Evolutionary conservation across 2,113 vertebrate species (phyloP), one percentile per base, ranked within the genome.

Genomic region (Bos indicus): DNA sequence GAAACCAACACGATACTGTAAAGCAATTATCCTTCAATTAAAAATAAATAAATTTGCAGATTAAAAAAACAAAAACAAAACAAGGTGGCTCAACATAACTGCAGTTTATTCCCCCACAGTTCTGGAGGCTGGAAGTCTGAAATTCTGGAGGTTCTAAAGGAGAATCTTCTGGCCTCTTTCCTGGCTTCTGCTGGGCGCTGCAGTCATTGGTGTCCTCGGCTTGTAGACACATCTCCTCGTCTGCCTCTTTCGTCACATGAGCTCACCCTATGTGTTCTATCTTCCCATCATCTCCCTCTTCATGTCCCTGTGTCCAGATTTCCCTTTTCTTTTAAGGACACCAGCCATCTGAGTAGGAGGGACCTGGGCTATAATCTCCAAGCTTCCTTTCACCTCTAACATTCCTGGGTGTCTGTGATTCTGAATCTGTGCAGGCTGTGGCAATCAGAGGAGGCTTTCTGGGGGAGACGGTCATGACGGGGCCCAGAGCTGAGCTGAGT

Each of bases 151-250:
- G 59, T 40, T 43, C 51, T 40, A 15, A 33, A 54, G 51, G 30
- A 81, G 36, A 4, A 0, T 51, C 16, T 43, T 28, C 15, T 0
- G 1, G n/a, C 33, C 19, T 21, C 46, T 56, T 28, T 40, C 28
- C 40, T 13, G 14, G 51, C 26, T 54, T 46, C 84, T 64, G 82
- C 89, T 1, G 43, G 21, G 16, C 16, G 21, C 56, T 23, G 88
- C 40, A 43, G 0, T 30, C n/a, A 6, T n/a, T 9, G 43, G 64
- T 48, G 52, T 62, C 56, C 12, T 52, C 16, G 60, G 85, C 74
- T 83, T 6, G 0, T 11, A 28, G 71, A 23, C 0, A 0, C 0
- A 1, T 14, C 62, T 28, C 57, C 43, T 4, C 1, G 2, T 52
- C 33, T 71, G 86, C 90, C 48, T 64, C 71, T 1, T 0, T 51